A percentile compares a stretch with the other conserved stretches of the same genome.
phyloP scores from a whole-genome alignment of 2,797 vertebrate genomes.

The Pangasius djambal region DNA sequence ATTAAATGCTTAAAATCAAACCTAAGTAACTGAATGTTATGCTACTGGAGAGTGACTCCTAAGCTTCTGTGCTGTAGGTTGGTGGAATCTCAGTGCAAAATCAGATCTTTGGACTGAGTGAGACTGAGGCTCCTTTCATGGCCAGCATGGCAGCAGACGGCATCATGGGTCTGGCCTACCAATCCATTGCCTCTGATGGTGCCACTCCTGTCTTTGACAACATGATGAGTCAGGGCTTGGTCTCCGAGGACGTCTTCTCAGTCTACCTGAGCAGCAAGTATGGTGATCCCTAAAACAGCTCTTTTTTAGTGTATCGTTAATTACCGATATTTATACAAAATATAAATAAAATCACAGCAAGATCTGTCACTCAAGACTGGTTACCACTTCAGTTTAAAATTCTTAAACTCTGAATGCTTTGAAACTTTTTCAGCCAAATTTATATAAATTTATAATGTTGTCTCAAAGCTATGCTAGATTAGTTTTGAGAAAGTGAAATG shows the following conservation, averaged over 20 bases:
- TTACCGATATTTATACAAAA: neutral
- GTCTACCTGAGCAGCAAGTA: slow-evolving; percentile 68
- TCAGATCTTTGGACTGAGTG: slow-evolving; percentile 72
- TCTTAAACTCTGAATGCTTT: neutral
- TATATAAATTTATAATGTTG: neutral
- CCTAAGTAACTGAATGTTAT: neutral
- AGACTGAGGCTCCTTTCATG: slow-evolving; percentile 73
- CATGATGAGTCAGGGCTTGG: slow-evolving; percentile 65
- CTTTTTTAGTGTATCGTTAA: neutral
- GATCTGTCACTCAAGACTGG: neutral
- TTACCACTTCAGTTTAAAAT: neutral
- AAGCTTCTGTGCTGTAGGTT: slow-evolving; percentile 59
- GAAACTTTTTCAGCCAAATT: neutral
- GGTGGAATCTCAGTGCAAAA: slow-evolving; percentile 63
- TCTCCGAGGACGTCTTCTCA: slow-evolving; percentile 65
- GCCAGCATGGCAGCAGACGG: slow-evolving; percentile 67
- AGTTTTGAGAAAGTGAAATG: neutral
- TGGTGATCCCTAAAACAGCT: neutral
- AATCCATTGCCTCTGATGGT: slow-evolving; percentile 60
- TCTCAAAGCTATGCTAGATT: neutral
- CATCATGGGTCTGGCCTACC: slow-evolving; percentile 70
- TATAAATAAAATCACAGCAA: neutral
- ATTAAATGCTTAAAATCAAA: neutral
- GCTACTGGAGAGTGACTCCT: too few species aligned
- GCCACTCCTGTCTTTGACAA: slow-evolving; percentile 70